A percentile compares a stretch with the other conserved stretches of the same genome.
phyloP scores from a whole-genome alignment of 2,797 vertebrate species.

The Manis javanica region DNA sequence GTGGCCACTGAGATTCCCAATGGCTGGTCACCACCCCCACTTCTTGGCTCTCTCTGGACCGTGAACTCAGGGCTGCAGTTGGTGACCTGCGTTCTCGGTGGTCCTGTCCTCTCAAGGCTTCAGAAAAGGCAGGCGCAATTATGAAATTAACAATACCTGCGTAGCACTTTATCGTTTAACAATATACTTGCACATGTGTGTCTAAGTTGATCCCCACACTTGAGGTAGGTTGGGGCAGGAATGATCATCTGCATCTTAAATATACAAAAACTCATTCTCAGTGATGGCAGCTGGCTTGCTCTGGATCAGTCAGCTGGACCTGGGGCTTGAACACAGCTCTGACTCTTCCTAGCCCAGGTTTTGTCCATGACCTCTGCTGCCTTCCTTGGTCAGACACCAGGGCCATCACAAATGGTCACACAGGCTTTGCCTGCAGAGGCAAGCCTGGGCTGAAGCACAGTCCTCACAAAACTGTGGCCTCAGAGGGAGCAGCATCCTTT shows the following conservation, averaged over 20 bases:
- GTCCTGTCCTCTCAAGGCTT: background rate
- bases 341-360: background rate
- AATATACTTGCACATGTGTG: background rate
- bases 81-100: background rate
- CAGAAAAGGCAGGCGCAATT: background rate
- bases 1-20: background rate
- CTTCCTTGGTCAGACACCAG: background rate
- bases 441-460: background rate
- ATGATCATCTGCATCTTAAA: background rate
- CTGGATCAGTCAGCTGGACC: background rate
- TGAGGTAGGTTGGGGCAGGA: background rate
- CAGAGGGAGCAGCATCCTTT: background rate
- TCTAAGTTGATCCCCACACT: background rate
- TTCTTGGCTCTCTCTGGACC: background rate
- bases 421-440: background rate
- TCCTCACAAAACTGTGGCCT: background rate
- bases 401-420: accelerated
- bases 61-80: background rate
- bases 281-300: background rate
- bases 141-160: background rate
- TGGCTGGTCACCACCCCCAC: background rate
- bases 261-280: background rate
- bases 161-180: background rate
- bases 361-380: background rate
- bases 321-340: background rate